phyloP scores from a whole-genome alignment of 2,888 invertebrate genomes.

The Villa cingulata region DNA sequence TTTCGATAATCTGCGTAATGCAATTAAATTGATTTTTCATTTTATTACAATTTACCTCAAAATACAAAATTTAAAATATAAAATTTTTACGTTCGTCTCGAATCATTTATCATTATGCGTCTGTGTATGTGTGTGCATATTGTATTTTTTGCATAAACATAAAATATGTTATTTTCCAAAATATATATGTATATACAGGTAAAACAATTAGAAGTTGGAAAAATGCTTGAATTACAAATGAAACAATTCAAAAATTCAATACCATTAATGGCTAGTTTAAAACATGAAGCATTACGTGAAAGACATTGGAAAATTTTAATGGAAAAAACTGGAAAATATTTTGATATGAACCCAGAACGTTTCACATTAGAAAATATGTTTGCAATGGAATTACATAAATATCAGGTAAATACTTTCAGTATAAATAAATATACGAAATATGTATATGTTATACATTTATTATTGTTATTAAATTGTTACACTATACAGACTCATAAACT shows the following conservation, averaged over 20 bases:
- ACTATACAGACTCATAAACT: no score
- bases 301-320: constrained; percentile 85
- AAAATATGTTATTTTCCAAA: no score
- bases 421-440: neutral
- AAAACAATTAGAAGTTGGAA: constrained; percentile 28
- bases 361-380: constrained; percentile 89
- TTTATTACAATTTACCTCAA: no score
- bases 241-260: constrained; percentile 76
- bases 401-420: constrained; percentile 49
- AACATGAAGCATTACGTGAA: constrained; percentile 79
- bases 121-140: no score
- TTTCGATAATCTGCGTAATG: no score
- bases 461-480: no score
- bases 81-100: no score
- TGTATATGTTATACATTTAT: no score
- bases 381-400: constrained; percentile 77
- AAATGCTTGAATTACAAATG: constrained; percentile 64
- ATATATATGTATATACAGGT: neutral
- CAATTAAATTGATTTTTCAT: no score
- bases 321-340: constrained; percentile 64
- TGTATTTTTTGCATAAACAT: no score
- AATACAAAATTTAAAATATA: no score
- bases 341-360: constrained; percentile 79
- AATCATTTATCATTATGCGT: no score
- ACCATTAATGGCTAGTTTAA: constrained; percentile 79